Evolutionary conservation across 2,113 vertebrate genomes (phyloP).

Genomic region (Monopterus albus): DNA sequence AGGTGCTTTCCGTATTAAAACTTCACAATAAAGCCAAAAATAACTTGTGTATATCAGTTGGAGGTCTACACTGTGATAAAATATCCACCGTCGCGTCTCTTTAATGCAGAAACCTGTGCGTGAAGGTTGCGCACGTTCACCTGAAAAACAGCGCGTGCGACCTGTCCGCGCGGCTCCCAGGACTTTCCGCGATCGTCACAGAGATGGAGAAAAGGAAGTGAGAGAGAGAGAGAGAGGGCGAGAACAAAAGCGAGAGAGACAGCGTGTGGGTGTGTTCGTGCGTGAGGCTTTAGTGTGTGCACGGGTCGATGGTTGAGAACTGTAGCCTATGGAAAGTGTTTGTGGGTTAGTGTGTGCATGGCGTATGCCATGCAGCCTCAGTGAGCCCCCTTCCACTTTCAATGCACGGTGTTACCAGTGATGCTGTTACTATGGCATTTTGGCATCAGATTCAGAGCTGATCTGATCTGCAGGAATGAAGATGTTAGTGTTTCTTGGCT

Average conservation of each 20-base stretch:
- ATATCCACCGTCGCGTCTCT: not conserved
- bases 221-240: not conserved
- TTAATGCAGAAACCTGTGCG: not conserved
- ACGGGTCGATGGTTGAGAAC: not conserved
- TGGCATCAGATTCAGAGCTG: too few species aligned
- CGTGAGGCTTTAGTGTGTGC: not conserved
- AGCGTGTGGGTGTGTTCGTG: not conserved
- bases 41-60: not conserved
- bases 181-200: not conserved
- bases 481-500: too few species aligned
- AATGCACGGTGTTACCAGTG: too few species aligned
- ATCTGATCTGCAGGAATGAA: too few species aligned
- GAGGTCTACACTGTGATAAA: not conserved
- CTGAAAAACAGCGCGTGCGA: slow-evolving; percentile 13
- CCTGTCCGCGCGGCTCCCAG: slow-evolving; percentile 21
- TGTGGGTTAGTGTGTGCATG: slow-evolving; percentile 5
- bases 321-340: slow-evolving; percentile 12
- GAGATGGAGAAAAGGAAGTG: not conserved
- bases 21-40: not conserved
- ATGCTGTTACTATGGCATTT: too few species aligned
- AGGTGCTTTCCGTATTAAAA: not conserved
- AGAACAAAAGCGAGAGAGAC: not conserved
- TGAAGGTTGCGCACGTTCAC: slow-evolving; percentile 16
- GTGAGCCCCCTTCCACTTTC: too few species aligned
- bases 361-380: too few species aligned